Conservation (phyloP, 2,113 vertebrate species). For the Parus major region DNA sequence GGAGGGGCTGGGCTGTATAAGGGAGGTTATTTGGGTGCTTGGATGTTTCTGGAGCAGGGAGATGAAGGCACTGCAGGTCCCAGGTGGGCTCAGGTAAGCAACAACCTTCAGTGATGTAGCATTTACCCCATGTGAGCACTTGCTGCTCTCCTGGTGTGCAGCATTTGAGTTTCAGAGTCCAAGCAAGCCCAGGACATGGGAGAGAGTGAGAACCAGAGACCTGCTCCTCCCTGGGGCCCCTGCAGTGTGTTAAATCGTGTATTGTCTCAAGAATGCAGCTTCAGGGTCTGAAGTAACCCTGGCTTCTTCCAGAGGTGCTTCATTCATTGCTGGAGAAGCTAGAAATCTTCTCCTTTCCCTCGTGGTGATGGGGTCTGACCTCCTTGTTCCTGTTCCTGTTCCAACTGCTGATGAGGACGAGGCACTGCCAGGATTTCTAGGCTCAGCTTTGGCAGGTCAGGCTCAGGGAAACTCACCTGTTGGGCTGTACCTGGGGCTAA, state of each 20-base stretch:
- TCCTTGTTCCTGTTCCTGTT: not conserved
- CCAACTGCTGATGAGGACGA: not conserved
- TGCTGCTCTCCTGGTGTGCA: not conserved
- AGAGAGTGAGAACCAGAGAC: not conserved
- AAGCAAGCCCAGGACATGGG: not conserved
- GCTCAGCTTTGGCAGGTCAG: not conserved
- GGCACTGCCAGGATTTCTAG: not conserved
- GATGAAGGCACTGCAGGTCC: not conserved
- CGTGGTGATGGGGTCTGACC: accelerated
- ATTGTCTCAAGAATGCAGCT: not conserved
- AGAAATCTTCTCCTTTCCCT: not conserved
- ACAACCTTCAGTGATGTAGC: accelerated
- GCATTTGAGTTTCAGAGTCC: not conserved
- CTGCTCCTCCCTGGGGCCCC: not conserved
- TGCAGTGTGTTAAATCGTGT: not conserved
- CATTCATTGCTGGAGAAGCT: not conserved
- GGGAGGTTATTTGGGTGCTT: not conserved
- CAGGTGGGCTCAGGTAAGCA: not conserved
- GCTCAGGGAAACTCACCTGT: not conserved
- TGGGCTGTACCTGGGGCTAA: not conserved
- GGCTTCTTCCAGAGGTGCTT: not conserved
- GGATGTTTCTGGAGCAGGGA: not conserved
- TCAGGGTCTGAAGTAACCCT: not conserved
- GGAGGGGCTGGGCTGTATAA: not conserved
- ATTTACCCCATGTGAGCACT: not conserved